Percentiles rank a stretch among this genome's conserved stretches.
Conservation (phyloP, 2,888 invertebrate species). For the Caenorhabditis parvicauda region DNA sequence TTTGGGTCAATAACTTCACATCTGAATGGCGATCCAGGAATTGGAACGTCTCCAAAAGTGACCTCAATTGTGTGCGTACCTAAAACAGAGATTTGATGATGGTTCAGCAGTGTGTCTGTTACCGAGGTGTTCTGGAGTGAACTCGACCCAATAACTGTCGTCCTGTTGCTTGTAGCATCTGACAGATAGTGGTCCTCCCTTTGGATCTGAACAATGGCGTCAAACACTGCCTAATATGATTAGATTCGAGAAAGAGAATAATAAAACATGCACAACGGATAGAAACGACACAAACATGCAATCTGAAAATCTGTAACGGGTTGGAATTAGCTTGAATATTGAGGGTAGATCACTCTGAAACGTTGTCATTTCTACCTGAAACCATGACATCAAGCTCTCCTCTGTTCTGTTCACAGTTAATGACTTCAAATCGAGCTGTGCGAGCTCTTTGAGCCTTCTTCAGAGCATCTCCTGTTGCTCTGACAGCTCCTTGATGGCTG, state of each 20-base stretch:
- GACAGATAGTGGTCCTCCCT: slow-evolving; percentile 74
- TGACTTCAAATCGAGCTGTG: slow-evolving; percentile 61
- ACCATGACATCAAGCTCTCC: slow-evolving; percentile 63
- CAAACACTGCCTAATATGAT: not conserved
- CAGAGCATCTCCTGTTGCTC: slow-evolving; percentile 60
- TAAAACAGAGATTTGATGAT: slow-evolving; percentile 32
- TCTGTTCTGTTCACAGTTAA: slow-evolving; percentile 46
- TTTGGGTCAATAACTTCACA: slow-evolving; percentile 76
- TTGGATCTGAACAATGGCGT: slow-evolving; percentile 64
- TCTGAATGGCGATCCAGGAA: slow-evolving; percentile 88
- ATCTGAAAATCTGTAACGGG: slow-evolving; percentile 13
- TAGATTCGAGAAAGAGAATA: slow-evolving; percentile 37
- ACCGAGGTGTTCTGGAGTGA: slow-evolving; percentile 65
- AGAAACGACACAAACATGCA: slow-evolving; percentile 10
- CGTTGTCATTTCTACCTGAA: slow-evolving; percentile 43
- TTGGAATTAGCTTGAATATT: slow-evolving; percentile 1
- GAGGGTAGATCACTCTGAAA: slow-evolving; percentile 4
- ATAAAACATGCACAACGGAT: slow-evolving; percentile 10
- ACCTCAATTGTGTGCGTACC: slow-evolving; percentile 88
- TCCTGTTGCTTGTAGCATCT: slow-evolving; percentile 93
- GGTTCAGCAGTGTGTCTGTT: no score
- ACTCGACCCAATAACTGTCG: slow-evolving; percentile 90
- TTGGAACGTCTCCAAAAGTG: slow-evolving; percentile 74
- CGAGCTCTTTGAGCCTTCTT: slow-evolving; percentile 51
- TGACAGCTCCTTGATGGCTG: slow-evolving; percentile 47